Percentiles rank a stretch among this genome's conserved stretches.
Evolutionary conservation across 1,140 invertebrate genomes (phyloP).

Genomic region (Lethrus apterus): DNA sequence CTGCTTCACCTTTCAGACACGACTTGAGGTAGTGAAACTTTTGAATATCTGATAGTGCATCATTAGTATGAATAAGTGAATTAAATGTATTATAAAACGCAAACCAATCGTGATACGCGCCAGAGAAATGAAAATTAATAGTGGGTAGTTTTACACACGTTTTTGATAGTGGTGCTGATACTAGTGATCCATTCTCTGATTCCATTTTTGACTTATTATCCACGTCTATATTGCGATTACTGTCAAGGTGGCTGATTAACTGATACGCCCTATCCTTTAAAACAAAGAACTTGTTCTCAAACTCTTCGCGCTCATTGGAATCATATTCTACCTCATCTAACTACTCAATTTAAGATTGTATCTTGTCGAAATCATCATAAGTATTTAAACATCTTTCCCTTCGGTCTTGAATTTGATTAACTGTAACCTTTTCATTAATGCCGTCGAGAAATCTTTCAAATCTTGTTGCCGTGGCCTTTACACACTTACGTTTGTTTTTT

Average conservation of each 20-base stretch:
- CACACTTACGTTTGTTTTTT: too few species aligned
- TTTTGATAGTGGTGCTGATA: neutral
- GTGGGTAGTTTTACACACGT: constrained; percentile 1
- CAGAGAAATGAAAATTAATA: constrained; percentile 18
- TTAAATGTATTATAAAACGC: constrained; percentile 27
- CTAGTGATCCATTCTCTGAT: neutral
- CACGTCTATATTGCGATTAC: too few species aligned
- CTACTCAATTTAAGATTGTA: too few species aligned
- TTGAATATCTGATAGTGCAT: constrained; percentile 16
- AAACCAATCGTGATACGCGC: constrained; percentile 25
- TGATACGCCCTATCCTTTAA: neutral
- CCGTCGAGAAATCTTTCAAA: too few species aligned
- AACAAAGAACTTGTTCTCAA: constrained; percentile 4
- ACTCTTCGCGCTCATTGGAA: neutral
- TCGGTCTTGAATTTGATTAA: too few species aligned
- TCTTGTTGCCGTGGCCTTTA: too few species aligned
- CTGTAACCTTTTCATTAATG: too few species aligned
- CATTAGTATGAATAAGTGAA: constrained; percentile 26
- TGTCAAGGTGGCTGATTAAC: constrained; percentile 1
- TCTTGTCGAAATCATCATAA: too few species aligned
- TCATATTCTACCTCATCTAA: too few species aligned
- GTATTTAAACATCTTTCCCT: too few species aligned
- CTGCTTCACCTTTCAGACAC: constrained; percentile 16
- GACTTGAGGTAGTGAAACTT: constrained; percentile 25
- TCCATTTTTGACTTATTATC: too few species aligned